phyloP scores from a whole-genome alignment of 2,113 vertebrate species.

The Nestor notabilis region DNA sequence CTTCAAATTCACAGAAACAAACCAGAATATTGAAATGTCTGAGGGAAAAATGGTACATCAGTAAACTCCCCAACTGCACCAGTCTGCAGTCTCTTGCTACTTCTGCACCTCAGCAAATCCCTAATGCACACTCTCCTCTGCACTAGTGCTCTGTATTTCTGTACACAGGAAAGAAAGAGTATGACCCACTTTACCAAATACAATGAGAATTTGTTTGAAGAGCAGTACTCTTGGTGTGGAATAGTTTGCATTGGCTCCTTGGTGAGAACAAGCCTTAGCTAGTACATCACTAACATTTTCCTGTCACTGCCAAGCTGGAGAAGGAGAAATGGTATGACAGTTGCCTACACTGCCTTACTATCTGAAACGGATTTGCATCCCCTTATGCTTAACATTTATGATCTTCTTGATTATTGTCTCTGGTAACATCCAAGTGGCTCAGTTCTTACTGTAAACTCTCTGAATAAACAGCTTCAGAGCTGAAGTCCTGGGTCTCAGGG shows the following conservation, averaged over 20 bases:
- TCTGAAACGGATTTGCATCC: not conserved
- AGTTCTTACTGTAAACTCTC: not conserved
- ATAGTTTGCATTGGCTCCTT: not conserved
- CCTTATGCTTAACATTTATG: not conserved
- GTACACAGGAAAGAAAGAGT: not conserved
- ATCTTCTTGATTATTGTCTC: not conserved
- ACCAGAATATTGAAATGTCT: not conserved
- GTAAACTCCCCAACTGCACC: not conserved
- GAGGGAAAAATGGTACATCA: not conserved
- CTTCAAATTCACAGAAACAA: not conserved
- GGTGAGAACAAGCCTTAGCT: not conserved
- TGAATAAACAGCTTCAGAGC: not conserved
- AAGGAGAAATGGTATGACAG: not conserved
- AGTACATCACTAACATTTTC: not conserved
- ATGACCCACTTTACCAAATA: not conserved
- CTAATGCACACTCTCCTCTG: not conserved
- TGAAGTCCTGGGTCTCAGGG: not conserved
- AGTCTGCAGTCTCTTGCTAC: not conserved
- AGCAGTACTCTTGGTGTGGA: not conserved
- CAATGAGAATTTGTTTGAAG: not conserved
- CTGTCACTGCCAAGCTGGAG: not conserved
- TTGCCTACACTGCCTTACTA: not conserved
- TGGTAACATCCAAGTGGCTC: not conserved
- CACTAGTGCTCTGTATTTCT: not conserved
- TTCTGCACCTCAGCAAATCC: not conserved